Base-by-base conservation (phyloP, 2,797 vertebrate species). In the Petrocephalus schoutedeni region DNA sequence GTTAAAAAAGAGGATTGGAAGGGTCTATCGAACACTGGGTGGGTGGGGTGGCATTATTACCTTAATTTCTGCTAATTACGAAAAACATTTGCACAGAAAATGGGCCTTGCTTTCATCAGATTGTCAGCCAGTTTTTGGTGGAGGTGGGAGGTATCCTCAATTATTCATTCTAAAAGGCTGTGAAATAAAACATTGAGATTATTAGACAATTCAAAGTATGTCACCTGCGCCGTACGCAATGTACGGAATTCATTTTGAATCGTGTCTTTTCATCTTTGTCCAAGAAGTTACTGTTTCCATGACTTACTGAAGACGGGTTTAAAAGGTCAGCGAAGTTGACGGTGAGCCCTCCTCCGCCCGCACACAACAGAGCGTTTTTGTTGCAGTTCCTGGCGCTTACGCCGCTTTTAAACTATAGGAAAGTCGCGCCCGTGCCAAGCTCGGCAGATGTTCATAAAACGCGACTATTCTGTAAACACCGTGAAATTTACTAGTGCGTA, bases 381-480 rank as follows among this genome's bases (percentile, higher is more conserved):
- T 90, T 92, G 90, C 21, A 86, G 85, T 86, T 86, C 36, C 82
- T 89, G 89, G 87, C 91, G 88, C 80, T n/a, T 28, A 45, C 41
- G 58, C 91, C 91, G 93, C 59, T 93, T 91, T 92, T 94, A 86
- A 90, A 92, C 89, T 90, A 89, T 89, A 93, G 93, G 93, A 93
- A 92, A 93, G 92, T 89, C 89, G 91, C 89, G 88, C 89, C 89
- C 80, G 32, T 93, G 94, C 94, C 94, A 95, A 93, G 90, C 92
- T 88, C 90, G 92, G 89, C 93, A 95, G 94, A 95, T 95, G 95
- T 95, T 95, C 91, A 91, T 92, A 90, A 94, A 93, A 91, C 71
- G 61, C 90, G 93, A 91, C 93, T 93, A 94, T 94, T 93, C 93
- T 94, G 93, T 94, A 94, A 95, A 95, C 94, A 94, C 91, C 90